Evolutionary conservation across 2,113 vertebrate species (phyloP), one percentile per base, ranked within the genome.

Genomic region (Protomyctophum bolini): DNA sequence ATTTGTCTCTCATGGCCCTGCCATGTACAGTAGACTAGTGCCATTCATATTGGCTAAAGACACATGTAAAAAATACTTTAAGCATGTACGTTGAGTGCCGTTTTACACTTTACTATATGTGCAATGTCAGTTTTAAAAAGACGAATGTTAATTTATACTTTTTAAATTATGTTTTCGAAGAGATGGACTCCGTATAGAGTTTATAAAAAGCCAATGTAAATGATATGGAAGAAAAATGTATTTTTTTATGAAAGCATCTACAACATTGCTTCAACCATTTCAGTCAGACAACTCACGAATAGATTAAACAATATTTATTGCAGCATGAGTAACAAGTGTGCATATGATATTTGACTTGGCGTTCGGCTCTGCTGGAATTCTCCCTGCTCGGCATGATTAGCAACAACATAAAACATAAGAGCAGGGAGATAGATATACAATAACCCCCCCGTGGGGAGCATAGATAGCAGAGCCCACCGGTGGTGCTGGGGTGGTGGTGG

Each of bases 71-170:
- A 3, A 48, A 14, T 28, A 70, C 63, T 63, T 77, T 72, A 33
- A 81, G 77, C 70, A 80, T 79, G 81, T 71, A 61, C 50, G 46
- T 64, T 78, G 70, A 75, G 86, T 87, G 84, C 85, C 28, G 78
- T 80, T 87, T 77, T 75, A 80, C 84, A 83, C 75, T 83, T 86
- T 80, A 83, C n/a, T n/a, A 66, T 85, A 84, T 90, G 90, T 92
- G 87, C 88, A 91, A 90, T 93, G 83, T 87, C 58, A 57, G 68
- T 84, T 52, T 73, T 82, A 74, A 81, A 85, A 75, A 88, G 69
- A 9, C 79, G 75, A 92, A 92, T 92, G 90, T 91, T 91, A 84
- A 90, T 92, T 92, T 90, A 87, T 91, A 87, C 73, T 72, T 84
- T 83, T 90, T 15, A 74, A 80, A 81, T 54, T 54, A 60, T 87